Evolutionary conservation across 2,113 vertebrate genomes (phyloP), one percentile per base, ranked within the genome.

Genomic region (Nibea albiflora): DNA sequence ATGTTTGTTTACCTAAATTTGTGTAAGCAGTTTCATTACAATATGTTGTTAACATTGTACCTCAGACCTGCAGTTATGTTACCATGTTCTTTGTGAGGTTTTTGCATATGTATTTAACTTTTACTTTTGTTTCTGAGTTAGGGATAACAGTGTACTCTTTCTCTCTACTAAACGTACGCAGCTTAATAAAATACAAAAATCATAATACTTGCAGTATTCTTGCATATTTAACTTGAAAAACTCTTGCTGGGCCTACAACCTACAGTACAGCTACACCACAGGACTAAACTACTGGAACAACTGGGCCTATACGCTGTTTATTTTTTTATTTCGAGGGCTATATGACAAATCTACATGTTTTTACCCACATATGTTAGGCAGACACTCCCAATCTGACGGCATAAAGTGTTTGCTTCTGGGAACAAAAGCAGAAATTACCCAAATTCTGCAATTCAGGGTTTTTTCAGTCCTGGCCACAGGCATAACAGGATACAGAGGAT

Each of bases 401-500:
- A 0, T 9, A 10, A 57, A 78, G 44, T 66, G 35, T 85, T 78
- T 68, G 20, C 67, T 73, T 58, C 14, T 4, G 0, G 1, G 15
- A 67, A 82, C 54, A 79, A 80, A 85, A 72, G 49, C 15, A 76
- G n/a, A 73, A 61, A 81, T 85, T 57, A 52, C 74, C 42, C 11
- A 76, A 78, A 73, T 76, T 22, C 62, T 16, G 3, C 57, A 72
- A 77, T 69, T 57, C 52, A 22, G 35, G 54, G 73, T 82, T 78
- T 54, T 74, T 80, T 85, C 77, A 70, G 57, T 68, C 26, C 56
- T 22, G 31, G 52, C 78, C 77, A 26, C 20, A 53, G 66, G 47
- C 81, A 54, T 52, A 74, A 80, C 70, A 85, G 63, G 70, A 83
- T 54, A 76, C 24, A 47, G 65, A 46, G 35, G 24, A 87, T 88